Evolutionary conservation across 2,888 invertebrate genomes (phyloP).

Genomic region (Tinea semifulvella): DNA sequence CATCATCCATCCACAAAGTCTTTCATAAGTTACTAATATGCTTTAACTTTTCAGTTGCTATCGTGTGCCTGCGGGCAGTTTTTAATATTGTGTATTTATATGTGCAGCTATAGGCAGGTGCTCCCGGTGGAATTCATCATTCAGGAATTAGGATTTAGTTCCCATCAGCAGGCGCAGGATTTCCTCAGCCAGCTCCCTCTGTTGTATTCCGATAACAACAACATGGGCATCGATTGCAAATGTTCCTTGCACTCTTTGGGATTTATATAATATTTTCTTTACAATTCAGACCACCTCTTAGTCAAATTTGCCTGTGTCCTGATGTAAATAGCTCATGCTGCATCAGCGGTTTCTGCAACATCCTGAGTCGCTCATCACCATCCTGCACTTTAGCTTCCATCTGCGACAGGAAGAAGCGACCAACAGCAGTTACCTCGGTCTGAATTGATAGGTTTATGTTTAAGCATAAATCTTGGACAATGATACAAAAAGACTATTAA

Average conservation of each 20-base stretch:
- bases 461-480: not conserved
- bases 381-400: not conserved
- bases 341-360: not conserved
- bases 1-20: too few relatives aligned
- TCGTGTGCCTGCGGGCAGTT: too few relatives aligned
- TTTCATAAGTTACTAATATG: too few relatives aligned
- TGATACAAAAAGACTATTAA: conserved; percentile 1
- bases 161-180: conserved; percentile 83
- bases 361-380: not conserved
- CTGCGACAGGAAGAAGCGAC: not conserved
- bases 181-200: conserved; percentile 88
- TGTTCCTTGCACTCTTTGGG: conserved; percentile 70
- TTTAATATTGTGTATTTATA: too few relatives aligned
- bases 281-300: conserved; percentile 43
- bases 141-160: conserved; percentile 89
- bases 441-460: conserved; percentile 5
- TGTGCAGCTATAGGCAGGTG: conserved; percentile 92
- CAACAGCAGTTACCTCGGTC: not conserved
- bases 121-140: conserved; percentile 88
- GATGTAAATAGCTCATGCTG: conserved; percentile 38
- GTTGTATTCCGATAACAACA: conserved; percentile 73
- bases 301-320: conserved; percentile 48
- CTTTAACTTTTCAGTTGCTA: too few relatives aligned
- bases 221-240: conserved; percentile 90
- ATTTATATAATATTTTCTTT: conserved; percentile 63